phyloP scores from a whole-genome alignment of 2,888 invertebrate genomes.

The Synanthedon andrenaeformis region DNA sequence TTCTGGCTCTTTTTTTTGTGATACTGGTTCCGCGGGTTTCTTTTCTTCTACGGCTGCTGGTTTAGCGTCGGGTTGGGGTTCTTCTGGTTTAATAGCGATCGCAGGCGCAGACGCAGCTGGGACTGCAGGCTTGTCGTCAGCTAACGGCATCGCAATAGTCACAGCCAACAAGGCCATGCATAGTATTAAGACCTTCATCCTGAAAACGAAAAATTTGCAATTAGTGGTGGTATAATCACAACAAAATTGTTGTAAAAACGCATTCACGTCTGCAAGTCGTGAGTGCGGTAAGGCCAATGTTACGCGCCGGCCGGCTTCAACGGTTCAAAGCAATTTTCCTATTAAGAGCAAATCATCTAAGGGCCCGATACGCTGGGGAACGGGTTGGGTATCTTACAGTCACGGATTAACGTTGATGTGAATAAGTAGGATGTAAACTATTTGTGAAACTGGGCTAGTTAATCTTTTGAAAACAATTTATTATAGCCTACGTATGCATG shows the following conservation, averaged over 20 bases:
- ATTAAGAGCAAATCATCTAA: conserved; percentile 58
- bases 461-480: conserved; percentile 4
- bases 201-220: conserved; percentile 40
- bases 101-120: conserved; percentile 19
- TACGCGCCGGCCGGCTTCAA: conserved; percentile 45
- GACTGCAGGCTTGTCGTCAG: conserved; percentile 48
- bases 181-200: conserved; percentile 75
- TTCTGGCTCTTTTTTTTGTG: conserved; percentile 15
- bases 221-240: conserved; percentile 32
- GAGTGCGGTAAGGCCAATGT: conserved; percentile 65
- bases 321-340: conserved; percentile 56
- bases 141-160: conserved; percentile 73
- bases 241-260: conserved; percentile 22
- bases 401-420: conserved; percentile 38
- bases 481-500: neutral
- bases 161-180: conserved; percentile 69
- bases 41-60: conserved; percentile 21
- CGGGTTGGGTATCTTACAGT: conserved; percentile 34
- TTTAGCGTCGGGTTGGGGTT: conserved; percentile 20
- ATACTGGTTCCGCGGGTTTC: conserved; percentile 12
- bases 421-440: conserved; percentile 56
- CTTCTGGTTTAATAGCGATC: conserved; percentile 21
- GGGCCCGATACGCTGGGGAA: conserved; percentile 43
- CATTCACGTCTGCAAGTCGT: conserved; percentile 53
- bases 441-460: conserved; percentile 42